Evolutionary conservation across 2,113 vertebrate species (phyloP).

Genomic region (Ploceus nigricollis): DNA sequence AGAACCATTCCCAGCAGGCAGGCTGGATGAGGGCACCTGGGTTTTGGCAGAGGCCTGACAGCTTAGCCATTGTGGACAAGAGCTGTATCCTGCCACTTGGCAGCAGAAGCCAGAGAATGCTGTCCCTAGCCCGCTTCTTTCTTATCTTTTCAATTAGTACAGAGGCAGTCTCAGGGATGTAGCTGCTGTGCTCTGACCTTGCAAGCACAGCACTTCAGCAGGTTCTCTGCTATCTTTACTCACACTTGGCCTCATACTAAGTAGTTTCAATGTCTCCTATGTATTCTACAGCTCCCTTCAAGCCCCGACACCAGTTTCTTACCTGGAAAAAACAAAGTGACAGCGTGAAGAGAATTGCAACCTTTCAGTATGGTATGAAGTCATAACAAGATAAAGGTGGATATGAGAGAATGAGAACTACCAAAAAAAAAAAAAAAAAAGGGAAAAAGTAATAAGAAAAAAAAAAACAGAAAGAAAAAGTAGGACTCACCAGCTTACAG

Average conservation of each 20-base stretch:
- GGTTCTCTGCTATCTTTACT: not conserved
- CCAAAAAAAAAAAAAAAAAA: fast-evolving
- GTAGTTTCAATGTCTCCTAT: not conserved
- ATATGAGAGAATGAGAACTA: not conserved
- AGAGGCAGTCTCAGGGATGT: not conserved
- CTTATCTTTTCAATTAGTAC: not conserved
- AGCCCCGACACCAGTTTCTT: not conserved
- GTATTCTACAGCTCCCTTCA: not conserved
- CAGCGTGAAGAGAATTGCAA: not conserved
- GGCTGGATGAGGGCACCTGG: not conserved
- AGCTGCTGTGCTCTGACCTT: not conserved
- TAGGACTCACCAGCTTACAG: not conserved
- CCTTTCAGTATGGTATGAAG: not conserved
- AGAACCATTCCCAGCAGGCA: constrained; percentile 1
- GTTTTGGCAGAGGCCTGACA: not conserved
- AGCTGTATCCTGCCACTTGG: not conserved
- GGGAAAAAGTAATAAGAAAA: fast-evolving
- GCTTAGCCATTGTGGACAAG: not conserved
- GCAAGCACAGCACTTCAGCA: not conserved
- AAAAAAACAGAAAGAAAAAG: not conserved
- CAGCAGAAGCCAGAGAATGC: not conserved
- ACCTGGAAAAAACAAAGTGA: not conserved
- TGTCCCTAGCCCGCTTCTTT: not conserved
- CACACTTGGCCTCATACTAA: not conserved
- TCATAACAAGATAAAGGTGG: not conserved